phyloP scores from a whole-genome alignment of 2,888 invertebrate genomes.

The Polydrusus pterygomalis region DNA sequence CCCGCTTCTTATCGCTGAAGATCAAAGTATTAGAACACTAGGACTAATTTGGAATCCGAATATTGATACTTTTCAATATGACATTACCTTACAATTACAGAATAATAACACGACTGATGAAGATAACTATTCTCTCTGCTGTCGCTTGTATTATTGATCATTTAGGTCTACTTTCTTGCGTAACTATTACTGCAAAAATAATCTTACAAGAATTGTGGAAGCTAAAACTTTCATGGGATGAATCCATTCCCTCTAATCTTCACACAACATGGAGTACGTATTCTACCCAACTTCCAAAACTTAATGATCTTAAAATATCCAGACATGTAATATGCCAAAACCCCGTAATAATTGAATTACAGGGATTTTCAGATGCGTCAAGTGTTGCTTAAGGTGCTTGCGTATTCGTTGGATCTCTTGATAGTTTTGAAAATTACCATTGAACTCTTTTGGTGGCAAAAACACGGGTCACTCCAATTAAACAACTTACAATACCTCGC shows the following conservation, averaged over 20 bases:
- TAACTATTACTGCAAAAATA: neutral
- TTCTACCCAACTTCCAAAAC: neutral
- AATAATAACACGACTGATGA: neutral
- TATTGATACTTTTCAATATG: too few relatives aligned
- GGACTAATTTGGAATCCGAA: too few relatives aligned
- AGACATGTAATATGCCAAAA: neutral
- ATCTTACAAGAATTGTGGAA: neutral
- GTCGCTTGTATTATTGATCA: neutral
- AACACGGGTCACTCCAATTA: neutral
- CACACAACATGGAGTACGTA: neutral
- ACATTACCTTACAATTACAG: too few relatives aligned
- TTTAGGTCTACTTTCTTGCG: neutral
- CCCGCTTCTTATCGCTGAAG: too few relatives aligned
- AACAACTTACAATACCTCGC: neutral
- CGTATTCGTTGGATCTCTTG: neutral
- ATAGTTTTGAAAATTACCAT: neutral
- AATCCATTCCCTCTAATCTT: neutral
- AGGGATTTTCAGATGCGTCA: neutral
- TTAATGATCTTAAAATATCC: neutral
- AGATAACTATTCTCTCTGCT: neutral
- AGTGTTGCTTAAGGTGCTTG: neutral
- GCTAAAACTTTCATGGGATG: neutral
- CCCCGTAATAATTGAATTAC: neutral
- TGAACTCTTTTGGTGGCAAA: neutral
- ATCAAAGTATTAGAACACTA: too few relatives aligned